Conservation (phyloP, 2,113 vertebrate genomes). For the Pangasianodon hypophthalmus region DNA sequence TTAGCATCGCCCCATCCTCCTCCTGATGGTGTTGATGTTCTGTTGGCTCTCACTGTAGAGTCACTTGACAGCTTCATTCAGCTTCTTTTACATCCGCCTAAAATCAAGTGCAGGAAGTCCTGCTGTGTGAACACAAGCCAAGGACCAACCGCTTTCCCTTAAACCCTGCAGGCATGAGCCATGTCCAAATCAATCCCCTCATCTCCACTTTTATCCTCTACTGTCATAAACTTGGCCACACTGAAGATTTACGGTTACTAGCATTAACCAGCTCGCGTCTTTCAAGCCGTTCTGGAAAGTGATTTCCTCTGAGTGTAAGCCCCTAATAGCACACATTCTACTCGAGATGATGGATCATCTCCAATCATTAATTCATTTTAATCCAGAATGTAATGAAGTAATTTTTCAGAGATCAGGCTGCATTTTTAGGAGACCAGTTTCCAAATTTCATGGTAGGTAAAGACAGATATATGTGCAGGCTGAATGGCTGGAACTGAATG, state of each 20-base stretch:
- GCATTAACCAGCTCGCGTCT: constrained; percentile 62
- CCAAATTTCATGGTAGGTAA: constrained; percentile 49
- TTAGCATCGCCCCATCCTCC: background rate
- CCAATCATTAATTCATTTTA: constrained; percentile 56
- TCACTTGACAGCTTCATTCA: constrained; percentile 53
- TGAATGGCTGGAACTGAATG: constrained; percentile 18
- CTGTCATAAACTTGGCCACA: constrained; percentile 74
- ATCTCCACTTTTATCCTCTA: constrained; percentile 66
- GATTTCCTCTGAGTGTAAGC: constrained; percentile 54
- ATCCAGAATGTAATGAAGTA: constrained; percentile 62
- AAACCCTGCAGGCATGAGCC: constrained; percentile 61
- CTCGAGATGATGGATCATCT: constrained; percentile 49
- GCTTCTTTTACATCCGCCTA: constrained; percentile 44
- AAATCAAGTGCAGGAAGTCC: constrained; percentile 58
- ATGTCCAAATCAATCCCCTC: constrained; percentile 69
- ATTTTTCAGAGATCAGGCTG: constrained; percentile 66
- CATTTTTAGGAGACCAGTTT: constrained; percentile 50
- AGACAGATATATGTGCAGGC: constrained; percentile 37
- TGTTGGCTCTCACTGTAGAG: constrained; percentile 44
- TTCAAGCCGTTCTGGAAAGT: constrained; percentile 57
- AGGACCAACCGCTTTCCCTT: constrained; percentile 46
- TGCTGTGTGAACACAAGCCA: constrained; percentile 50
- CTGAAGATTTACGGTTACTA: constrained; percentile 53
- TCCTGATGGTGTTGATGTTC: constrained; percentile 14
- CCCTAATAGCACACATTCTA: constrained; percentile 61